A percentile compares a stretch with the other conserved stretches of the same genome.
These are phyloP conservation scores for Piprites chloris DNA, from an alignment of 2,113 vertebrate species.

Conservation along the genomic window DNA sequence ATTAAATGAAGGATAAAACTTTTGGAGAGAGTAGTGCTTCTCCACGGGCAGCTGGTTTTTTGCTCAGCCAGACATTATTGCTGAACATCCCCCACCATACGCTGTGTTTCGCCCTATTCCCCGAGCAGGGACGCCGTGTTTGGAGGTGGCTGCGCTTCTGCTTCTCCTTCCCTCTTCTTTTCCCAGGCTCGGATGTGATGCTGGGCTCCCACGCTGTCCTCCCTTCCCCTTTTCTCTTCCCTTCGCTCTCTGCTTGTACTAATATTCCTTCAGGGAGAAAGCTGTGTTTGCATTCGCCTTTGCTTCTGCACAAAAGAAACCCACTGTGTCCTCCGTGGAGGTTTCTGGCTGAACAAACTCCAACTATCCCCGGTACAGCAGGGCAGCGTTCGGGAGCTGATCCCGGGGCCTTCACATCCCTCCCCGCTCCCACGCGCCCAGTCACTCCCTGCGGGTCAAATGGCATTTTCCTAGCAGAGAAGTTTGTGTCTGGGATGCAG, in stretches of 20 bases:
- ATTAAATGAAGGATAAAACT: constrained; percentile 75
- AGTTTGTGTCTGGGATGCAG: neutral
- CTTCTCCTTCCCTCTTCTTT: neutral
- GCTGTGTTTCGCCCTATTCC: neutral
- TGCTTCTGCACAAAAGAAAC: constrained; percentile 51
- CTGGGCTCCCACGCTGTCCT: neutral
- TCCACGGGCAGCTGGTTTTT: constrained; percentile 18
- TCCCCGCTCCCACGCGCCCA: neutral
- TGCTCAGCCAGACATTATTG: neutral
- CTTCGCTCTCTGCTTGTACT: neutral
- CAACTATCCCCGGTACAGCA: constrained; percentile 7
- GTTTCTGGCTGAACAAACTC: constrained; percentile 64
- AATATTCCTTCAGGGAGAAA: constrained; percentile 50
- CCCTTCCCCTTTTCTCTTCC: neutral
- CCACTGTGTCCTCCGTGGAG: constrained; percentile 52
- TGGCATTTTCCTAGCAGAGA: neutral
- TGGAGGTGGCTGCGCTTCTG: neutral
- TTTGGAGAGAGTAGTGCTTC: constrained; percentile 26
- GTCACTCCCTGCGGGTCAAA: neutral
- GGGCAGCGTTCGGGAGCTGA: neutral
- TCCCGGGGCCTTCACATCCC: neutral
- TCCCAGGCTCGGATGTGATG: neutral
- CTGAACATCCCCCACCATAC: neutral
- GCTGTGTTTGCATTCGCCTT: constrained; percentile 44
- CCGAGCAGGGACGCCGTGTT: neutral